A percentile compares a stretch with the other conserved stretches of the same genome.
These are phyloP conservation scores for Dolichoris vasculosae DNA, from an alignment of 1,140 invertebrate species.

Conservation along the genomic window DNA sequence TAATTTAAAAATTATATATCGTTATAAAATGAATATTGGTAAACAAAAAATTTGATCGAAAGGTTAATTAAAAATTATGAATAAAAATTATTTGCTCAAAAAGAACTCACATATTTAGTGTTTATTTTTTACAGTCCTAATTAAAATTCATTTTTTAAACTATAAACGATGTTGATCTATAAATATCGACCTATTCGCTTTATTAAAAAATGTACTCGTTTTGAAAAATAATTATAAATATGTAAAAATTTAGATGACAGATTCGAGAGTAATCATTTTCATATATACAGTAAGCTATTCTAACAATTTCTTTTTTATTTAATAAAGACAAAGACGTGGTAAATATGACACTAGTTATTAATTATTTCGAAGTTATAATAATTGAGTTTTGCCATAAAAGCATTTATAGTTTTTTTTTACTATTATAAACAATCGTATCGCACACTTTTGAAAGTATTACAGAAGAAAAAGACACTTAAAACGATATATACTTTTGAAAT, in stretches of 20 bases:
- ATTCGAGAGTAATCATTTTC: not conserved
- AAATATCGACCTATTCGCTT: not conserved
- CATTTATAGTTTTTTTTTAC: not conserved
- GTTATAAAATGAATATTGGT: not conserved
- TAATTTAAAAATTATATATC: not conserved
- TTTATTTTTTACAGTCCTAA: too few species aligned
- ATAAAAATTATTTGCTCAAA: too few species aligned
- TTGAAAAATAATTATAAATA: not conserved
- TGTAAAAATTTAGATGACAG: not conserved
- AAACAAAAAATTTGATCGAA: not conserved
- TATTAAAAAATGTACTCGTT: not conserved
- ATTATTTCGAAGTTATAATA: not conserved
- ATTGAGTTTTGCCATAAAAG: not conserved
- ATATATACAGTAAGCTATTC: not conserved
- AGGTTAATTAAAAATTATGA: too few species aligned
- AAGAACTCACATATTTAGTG: too few species aligned
- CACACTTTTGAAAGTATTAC: not conserved
- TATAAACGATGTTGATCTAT: not conserved
- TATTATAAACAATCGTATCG: not conserved
- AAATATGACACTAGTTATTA: not conserved
- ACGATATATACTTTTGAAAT: not conserved
- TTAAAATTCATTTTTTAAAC: not conserved
- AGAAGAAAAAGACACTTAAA: not conserved
- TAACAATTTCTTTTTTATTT: not conserved
- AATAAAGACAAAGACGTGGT: not conserved